phyloP scores from a whole-genome alignment of 2,113 vertebrate species.

The Mellivora capensis region DNA sequence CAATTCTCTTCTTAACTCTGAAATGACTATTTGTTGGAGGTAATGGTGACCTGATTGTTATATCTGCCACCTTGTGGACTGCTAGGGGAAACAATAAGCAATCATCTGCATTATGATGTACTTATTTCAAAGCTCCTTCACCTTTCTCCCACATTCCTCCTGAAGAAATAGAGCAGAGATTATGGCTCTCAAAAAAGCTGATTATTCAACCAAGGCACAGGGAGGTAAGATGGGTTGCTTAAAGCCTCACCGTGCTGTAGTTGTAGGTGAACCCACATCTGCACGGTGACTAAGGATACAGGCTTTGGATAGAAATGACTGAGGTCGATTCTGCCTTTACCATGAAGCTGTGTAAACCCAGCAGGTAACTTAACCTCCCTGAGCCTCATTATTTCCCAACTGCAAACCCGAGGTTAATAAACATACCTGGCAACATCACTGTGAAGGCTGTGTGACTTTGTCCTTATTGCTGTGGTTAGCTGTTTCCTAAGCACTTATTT shows the following conservation, averaged over 20 bases:
- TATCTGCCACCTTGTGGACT: background rate
- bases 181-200: background rate
- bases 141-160: background rate
- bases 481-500: background rate
- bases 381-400: background rate
- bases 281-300: background rate
- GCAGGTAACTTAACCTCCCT: background rate
- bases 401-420: background rate
- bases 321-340: background rate
- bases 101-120: background rate
- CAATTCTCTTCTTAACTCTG: background rate
- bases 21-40: slow-evolving; percentile 21
- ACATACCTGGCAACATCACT: background rate
- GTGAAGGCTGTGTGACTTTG: background rate
- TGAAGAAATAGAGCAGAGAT: background rate
- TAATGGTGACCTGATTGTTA: background rate
- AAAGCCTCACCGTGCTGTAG: background rate
- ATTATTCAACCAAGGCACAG: background rate
- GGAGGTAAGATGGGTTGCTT: background rate
- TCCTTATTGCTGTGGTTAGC: background rate
- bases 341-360: background rate
- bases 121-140: background rate
- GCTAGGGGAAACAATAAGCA: background rate
- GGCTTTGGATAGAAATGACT: background rate
- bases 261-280: background rate